These are phyloP conservation scores for Sminthurinus aureus DNA, from an alignment of 2,888 invertebrate species.

Conservation along the genomic window DNA sequence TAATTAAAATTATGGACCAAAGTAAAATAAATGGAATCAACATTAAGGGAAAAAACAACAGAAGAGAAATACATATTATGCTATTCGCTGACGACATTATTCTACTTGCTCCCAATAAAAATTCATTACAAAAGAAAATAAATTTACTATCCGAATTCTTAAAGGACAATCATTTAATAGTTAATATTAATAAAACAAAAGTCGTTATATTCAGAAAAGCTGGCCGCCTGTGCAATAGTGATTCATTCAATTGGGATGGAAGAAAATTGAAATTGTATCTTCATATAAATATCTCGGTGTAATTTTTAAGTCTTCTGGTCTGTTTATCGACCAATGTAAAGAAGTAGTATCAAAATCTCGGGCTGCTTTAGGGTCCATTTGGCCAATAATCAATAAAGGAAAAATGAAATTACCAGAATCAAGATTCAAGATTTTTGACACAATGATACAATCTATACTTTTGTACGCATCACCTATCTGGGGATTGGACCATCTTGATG, in stretches of 20 bases:
- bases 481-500: neutral
- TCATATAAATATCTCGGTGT: neutral
- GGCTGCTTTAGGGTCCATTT: neutral
- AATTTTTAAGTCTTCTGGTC: neutral
- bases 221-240: neutral
- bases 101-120: neutral
- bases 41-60: neutral
- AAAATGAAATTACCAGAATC: neutral
- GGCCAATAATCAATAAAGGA: neutral
- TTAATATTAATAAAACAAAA: slow-evolving; percentile 13
- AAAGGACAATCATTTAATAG: neutral
- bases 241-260: neutral
- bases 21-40: neutral
- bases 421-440: neutral
- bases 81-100: neutral
- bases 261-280: neutral
- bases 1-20: neutral
- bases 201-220: slow-evolving; percentile 8
- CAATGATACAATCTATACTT: neutral
- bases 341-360: neutral
- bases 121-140: neutral
- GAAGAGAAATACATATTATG: neutral
- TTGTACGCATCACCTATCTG: neutral
- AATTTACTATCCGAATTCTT: neutral
- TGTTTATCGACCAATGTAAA: neutral